These are phyloP conservation scores for Embiotoca jacksoni DNA, from an alignment of 2,113 vertebrate genomes.

Conservation along the genomic window DNA sequence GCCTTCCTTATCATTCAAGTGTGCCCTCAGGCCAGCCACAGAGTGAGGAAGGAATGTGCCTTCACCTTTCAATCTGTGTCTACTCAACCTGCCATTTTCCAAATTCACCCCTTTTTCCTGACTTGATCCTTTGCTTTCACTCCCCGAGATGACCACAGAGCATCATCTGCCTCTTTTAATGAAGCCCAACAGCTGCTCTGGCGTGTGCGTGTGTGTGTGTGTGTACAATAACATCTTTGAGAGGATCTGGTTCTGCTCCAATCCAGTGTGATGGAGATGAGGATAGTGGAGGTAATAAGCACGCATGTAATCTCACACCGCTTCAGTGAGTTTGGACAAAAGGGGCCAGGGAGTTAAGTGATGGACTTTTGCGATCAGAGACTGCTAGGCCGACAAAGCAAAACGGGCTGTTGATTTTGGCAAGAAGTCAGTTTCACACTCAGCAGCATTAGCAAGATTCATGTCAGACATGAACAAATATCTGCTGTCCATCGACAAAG, in stretches of 20 bases:
- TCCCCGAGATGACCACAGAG: conserved; percentile 17
- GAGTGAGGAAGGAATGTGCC: conserved; percentile 45
- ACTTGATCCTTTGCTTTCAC: conserved; percentile 41
- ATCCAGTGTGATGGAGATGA: conserved; percentile 44
- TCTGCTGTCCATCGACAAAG: conserved; percentile 4
- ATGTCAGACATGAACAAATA: conserved; percentile 31
- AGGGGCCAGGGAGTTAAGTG: conserved; percentile 43
- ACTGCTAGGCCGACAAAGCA: conserved; percentile 53
- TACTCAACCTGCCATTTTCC: conserved; percentile 35
- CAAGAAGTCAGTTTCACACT: conserved; percentile 38
- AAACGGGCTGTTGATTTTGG: conserved; percentile 70
- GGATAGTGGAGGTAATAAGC: conserved; percentile 51
- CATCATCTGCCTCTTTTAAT: conserved; percentile 48
- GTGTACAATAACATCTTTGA: conserved; percentile 50
- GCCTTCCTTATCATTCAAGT: conserved; percentile 72
- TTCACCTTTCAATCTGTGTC: conserved; percentile 54
- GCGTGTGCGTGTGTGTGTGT: background rate
- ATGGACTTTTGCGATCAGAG: conserved; percentile 61
- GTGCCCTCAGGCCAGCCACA: conserved; percentile 43
- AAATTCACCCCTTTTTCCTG: conserved; percentile 41
- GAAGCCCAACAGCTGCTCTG: conserved; percentile 67
- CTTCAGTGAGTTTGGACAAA: conserved; percentile 65
- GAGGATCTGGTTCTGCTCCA: conserved; percentile 42
- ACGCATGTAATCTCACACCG: conserved; percentile 65
- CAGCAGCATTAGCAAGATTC: conserved; percentile 31